These are phyloP conservation scores for Artemisiospiza belli DNA, from an alignment of 2,113 vertebrate species.

Conservation along the genomic window DNA sequence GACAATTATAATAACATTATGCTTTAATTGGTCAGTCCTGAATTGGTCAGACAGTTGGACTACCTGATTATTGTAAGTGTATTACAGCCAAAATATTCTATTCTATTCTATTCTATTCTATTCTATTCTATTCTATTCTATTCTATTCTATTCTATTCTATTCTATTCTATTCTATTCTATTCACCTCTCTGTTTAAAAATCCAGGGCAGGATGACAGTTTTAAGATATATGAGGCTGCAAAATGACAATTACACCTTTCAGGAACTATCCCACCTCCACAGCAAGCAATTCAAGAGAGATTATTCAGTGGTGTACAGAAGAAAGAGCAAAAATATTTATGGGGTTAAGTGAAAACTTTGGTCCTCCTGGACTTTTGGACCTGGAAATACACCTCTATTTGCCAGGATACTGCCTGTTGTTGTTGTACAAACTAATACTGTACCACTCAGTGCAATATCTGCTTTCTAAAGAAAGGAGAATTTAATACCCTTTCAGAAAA, in stretches of 20 bases:
- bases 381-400: background rate
- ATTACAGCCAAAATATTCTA: background rate
- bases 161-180: background rate
- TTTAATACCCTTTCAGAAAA: background rate
- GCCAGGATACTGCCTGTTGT: background rate
- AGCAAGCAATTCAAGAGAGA: fast-evolving
- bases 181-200: background rate
- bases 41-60: background rate
- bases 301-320: background rate
- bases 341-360: background rate
- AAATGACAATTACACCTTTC: background rate
- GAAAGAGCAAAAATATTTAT: background rate
- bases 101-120: background rate
- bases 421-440: background rate
- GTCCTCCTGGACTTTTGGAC: background rate
- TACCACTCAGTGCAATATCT: background rate
- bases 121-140: background rate
- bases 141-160: background rate
- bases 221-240: background rate
- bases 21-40: background rate
- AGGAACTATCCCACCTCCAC: background rate
- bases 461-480: background rate
- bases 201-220: background rate
- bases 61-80: fast-evolving
- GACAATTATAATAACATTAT: background rate